Conservation (phyloP, 2,113 vertebrate species). For the Lepus timidus region DNA sequence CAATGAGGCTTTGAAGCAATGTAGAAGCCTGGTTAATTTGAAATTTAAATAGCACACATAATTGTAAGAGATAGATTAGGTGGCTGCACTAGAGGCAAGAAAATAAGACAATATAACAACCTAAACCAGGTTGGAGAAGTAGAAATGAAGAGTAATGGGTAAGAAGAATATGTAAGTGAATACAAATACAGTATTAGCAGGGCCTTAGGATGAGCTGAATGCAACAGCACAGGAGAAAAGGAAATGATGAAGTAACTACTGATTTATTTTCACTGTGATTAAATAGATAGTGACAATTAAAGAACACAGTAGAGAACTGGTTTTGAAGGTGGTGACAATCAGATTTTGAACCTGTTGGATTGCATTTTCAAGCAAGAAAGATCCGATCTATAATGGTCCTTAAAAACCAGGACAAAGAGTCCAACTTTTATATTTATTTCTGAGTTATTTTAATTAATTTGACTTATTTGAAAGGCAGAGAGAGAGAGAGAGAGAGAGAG, state of each 20-base stretch:
- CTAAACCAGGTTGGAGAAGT: background rate
- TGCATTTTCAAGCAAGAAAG: conserved; percentile 52
- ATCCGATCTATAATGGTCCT: background rate
- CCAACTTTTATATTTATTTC: background rate
- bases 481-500: too few relatives aligned
- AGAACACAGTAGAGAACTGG: background rate
- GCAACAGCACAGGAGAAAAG: background rate
- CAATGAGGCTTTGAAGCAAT: background rate
- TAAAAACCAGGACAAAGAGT: conserved; percentile 29
- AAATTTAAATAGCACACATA: background rate
- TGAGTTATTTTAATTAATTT: too few relatives aligned
- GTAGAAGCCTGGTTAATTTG: background rate
- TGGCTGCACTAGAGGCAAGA: background rate
- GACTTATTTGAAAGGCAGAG: too few relatives aligned
- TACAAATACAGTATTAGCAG: background rate
- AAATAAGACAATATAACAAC: background rate
- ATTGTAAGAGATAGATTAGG: background rate
- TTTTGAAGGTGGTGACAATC: background rate
- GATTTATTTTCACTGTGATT: background rate
- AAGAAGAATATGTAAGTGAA: background rate
- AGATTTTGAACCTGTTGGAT: background rate
- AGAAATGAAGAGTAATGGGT: background rate
- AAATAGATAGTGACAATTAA: background rate
- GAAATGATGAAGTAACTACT: background rate
- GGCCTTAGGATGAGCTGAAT: background rate